Conservation (phyloP, 2,113 vertebrate genomes). For the Dromas ardeola region DNA sequence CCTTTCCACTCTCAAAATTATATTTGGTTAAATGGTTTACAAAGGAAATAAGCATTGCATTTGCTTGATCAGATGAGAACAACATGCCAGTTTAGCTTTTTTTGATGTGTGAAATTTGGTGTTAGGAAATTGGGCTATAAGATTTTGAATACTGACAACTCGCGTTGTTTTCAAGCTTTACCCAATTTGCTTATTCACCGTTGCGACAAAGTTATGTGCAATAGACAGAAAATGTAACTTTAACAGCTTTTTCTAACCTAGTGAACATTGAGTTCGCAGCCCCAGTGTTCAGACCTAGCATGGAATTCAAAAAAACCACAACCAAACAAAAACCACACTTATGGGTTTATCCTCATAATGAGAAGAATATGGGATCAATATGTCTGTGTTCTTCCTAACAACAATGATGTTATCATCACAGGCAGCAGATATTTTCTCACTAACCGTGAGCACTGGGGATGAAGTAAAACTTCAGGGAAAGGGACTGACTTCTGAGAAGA, state of each 20-base stretch:
- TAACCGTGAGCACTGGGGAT: background rate
- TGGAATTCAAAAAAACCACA: background rate
- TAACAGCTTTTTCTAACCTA: background rate
- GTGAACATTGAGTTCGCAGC: background rate
- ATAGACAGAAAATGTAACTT: background rate
- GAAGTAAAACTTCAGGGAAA: background rate
- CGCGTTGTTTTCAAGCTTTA: background rate
- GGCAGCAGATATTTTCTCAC: background rate
- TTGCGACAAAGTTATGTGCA: background rate
- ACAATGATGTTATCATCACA: too few species aligned
- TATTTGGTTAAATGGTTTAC: conserved; percentile 35
- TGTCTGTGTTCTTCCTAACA: background rate
- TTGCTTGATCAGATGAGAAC: conserved; percentile 7
- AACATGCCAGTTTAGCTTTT: background rate
- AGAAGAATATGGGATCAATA: background rate
- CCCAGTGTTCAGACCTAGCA: background rate
- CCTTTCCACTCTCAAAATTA: conserved; percentile 38
- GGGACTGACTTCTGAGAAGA: background rate
- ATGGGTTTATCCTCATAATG: background rate
- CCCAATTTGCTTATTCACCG: background rate
- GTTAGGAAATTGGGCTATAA: background rate
- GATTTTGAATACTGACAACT: background rate
- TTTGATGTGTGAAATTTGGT: background rate
- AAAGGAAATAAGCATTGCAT: conserved; percentile 6
- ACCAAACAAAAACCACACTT: background rate